A percentile compares a stretch with the other conserved stretches of the same genome.
Evolutionary conservation across 2,888 invertebrate species (phyloP).

Genomic region (Polietes domitor): DNA sequence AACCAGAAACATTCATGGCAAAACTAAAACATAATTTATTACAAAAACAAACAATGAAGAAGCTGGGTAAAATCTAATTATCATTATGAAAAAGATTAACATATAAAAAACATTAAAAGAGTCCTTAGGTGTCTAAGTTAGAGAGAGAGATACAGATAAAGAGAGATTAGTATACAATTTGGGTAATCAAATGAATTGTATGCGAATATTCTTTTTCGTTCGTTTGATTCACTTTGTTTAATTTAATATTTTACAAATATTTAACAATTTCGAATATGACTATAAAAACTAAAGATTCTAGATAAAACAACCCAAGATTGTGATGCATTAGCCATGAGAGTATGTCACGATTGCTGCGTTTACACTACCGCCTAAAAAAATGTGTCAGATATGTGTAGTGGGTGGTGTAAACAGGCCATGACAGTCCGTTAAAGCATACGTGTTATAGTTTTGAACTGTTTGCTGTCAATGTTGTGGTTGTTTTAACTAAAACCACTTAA

Average conservation of each 20-base stretch:
- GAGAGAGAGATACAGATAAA: too few species aligned
- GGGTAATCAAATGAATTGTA: neutral
- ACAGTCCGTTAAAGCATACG: too few species aligned
- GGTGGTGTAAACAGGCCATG: too few species aligned
- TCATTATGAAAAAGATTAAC: conserved; percentile 10
- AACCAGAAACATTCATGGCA: neutral
- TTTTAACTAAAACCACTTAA: neutral
- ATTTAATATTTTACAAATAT: conserved; percentile 26
- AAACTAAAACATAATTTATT: neutral
- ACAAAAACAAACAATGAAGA: conserved; percentile 4
- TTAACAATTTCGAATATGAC: neutral
- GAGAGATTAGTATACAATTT: conserved; percentile 13
- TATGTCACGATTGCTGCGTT: neutral
- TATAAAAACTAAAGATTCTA: neutral
- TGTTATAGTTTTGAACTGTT: too few species aligned
- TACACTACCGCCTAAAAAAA: too few species aligned
- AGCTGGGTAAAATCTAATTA: neutral
- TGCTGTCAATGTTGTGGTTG: neutral
- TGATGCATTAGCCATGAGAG: neutral
- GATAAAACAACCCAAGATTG: neutral
- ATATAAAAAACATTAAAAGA: neutral
- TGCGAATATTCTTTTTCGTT: neutral
- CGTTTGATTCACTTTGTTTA: neutral
- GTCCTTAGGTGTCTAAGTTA: neutral
- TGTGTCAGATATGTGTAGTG: too few species aligned